Percentiles rank a stretch among this genome's conserved stretches.
Evolutionary conservation across 2,797 vertebrate species (phyloP).

Genomic region (Takifugu rubripes): DNA sequence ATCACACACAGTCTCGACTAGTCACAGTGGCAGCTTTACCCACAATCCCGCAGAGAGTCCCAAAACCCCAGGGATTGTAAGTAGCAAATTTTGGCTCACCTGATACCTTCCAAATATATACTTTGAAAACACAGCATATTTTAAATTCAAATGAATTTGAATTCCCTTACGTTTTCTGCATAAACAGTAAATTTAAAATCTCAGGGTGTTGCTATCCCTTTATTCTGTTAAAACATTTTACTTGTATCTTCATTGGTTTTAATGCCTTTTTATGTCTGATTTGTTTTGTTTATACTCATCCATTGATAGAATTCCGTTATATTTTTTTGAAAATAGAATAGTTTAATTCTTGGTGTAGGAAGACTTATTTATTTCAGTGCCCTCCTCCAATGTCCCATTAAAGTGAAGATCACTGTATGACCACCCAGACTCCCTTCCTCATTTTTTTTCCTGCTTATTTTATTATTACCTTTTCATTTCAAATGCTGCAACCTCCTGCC

Average conservation of each 20-base stretch:
- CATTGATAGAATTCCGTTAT: not conserved
- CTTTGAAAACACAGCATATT: slow-evolving; percentile 9
- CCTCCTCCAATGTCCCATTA: not conserved
- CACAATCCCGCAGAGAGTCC: slow-evolving; percentile 86
- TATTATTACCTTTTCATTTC: slow-evolving; percentile 21
- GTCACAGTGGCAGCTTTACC: slow-evolving; percentile 90
- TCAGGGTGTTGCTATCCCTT: not conserved
- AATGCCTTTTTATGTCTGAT: not conserved
- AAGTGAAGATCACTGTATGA: slow-evolving; percentile 40
- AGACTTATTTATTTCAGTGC: not conserved
- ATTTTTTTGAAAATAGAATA: not conserved
- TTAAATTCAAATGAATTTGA: slow-evolving; percentile 6
- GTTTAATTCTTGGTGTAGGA: too few species aligned
- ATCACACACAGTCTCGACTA: slow-evolving; percentile 87
- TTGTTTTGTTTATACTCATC: not conserved
- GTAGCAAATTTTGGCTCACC: slow-evolving; percentile 64
- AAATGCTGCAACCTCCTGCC: slow-evolving; percentile 22
- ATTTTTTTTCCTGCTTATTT: slow-evolving; percentile 19
- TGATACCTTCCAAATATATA: slow-evolving; percentile 26
- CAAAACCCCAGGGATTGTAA: slow-evolving; percentile 91
- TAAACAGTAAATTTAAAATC: slow-evolving; percentile 15
- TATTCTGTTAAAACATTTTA: too few species aligned
- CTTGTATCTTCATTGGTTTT: slow-evolving; percentile 19
- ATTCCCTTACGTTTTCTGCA: not conserved
- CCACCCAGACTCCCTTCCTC: slow-evolving; percentile 72